phyloP scores from a whole-genome alignment of 1,140 invertebrate species.

The Bradynema listronoti region DNA sequence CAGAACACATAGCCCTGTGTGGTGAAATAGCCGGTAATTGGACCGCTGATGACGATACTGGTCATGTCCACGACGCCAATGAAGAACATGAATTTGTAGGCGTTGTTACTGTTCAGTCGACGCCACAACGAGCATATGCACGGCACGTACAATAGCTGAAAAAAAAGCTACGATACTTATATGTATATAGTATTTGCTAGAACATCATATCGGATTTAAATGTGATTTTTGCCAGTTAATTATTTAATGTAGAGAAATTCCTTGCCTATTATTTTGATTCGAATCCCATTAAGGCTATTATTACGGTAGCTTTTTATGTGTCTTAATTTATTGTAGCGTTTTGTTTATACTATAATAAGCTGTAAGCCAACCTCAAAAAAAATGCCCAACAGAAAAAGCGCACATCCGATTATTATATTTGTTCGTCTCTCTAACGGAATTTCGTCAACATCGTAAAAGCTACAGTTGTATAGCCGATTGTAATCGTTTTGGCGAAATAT shows the following conservation, averaged over 20 bases:
- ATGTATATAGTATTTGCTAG: not conserved
- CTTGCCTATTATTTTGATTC: not conserved
- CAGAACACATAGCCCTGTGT: slow-evolving; percentile 15
- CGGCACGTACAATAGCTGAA: too few species aligned
- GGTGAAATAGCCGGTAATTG: slow-evolving; percentile 8
- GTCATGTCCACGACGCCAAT: slow-evolving; percentile 6
- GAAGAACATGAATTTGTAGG: slow-evolving; percentile 7
- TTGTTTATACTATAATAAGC: slow-evolving; percentile 1
- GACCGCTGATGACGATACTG: not conserved
- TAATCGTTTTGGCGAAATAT: too few species aligned
- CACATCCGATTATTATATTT: slow-evolving; percentile 12
- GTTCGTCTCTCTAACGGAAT: slow-evolving; percentile 9
- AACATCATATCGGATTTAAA: slow-evolving; percentile 10
- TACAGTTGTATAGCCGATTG: slow-evolving; percentile 13
- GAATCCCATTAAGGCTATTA: not conserved
- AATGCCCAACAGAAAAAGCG: slow-evolving; percentile 8
- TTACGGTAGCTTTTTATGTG: not conserved
- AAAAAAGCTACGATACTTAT: not conserved
- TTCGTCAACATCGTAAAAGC: slow-evolving; percentile 19
- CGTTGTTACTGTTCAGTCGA: too few species aligned
- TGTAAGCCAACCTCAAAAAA: slow-evolving; percentile 22
- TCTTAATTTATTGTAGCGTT: not conserved
- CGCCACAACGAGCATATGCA: too few species aligned
- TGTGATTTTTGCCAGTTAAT: slow-evolving; percentile 3
- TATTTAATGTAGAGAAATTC: not conserved